Base-by-base conservation (phyloP, 23 tunicate species). In the Phallusia fumigata region DNA sequence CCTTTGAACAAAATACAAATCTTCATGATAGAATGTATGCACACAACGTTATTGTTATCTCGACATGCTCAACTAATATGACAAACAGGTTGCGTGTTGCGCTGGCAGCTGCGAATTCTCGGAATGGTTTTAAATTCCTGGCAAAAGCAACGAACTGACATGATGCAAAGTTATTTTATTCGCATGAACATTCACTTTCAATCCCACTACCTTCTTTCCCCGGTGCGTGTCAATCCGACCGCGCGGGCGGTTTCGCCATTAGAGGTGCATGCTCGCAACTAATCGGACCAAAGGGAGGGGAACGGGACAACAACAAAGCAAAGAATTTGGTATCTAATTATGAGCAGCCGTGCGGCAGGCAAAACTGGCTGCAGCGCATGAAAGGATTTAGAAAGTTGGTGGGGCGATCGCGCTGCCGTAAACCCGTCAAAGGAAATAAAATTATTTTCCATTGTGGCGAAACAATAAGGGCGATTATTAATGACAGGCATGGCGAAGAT, bases 291-390 rank as follows among this genome's bases (percentile, higher is more conserved):
- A 22, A 58, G 69, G 69, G 69, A 24, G 69, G 69, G 69, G 15
- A 5, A 58, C 69, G 69, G 28, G 13, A 58, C 69, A 24, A 58
- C 69, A 58, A 58, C 69, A 58, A 58, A 58, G 69, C 69, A 24
- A 22, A 24, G 69, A 58, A 58, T 58, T 58, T 58, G 69, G 69
- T 58, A 58, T 58, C 69, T 58, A 58, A 58, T 58, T 58, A 58
- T 58, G 69, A 8, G 28, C 69, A 58, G 69, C 69, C 26, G 28
- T 58, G 69, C 69, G 5, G 69, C 69, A 58, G 26, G 69, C 69
- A 58, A 13, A 13, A 58, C 69, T 58, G 28, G 69, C 13, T 24
- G 69, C 69, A 58, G 69, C 16, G 69, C 69, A 58, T 58, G 69
- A 58, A 58, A 58, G 69, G 16, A 58, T 58, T 58, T 58, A 58